Conservation (phyloP, 2,888 invertebrate species). For the Sminthurides aquaticus region DNA sequence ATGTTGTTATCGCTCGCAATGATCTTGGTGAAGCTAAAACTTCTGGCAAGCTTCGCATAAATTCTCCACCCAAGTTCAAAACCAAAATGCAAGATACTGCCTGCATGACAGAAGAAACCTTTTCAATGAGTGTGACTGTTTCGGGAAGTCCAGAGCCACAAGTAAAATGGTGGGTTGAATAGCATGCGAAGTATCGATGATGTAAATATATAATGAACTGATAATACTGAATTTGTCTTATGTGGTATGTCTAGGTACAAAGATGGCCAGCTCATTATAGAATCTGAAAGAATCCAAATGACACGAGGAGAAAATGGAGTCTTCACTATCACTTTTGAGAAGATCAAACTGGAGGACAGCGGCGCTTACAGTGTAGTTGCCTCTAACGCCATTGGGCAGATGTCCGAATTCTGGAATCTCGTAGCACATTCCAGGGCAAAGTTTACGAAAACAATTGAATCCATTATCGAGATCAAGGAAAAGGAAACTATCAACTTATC, state of each 20-base stretch:
- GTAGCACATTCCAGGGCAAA: slow-evolving; percentile 73
- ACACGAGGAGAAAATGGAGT: slow-evolving; percentile 57
- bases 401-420: slow-evolving; percentile 83
- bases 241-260: slow-evolving; percentile 56
- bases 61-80: slow-evolving; percentile 78
- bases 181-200: too few species aligned
- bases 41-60: slow-evolving; percentile 67
- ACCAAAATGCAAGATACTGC: slow-evolving; percentile 68
- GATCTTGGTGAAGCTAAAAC: slow-evolving; percentile 72
- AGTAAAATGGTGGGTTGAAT: slow-evolving; percentile 60
- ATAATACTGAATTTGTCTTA: slow-evolving; percentile 1
- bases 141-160: slow-evolving; percentile 76
- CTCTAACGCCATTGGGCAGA: slow-evolving; percentile 78
- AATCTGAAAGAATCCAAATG: slow-evolving; percentile 64
- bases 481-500: slow-evolving; percentile 67
- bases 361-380: slow-evolving; percentile 83
- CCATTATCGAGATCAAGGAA: slow-evolving; percentile 53
- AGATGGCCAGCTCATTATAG: slow-evolving; percentile 70
- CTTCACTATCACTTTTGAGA: slow-evolving; percentile 63
- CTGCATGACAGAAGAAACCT: slow-evolving; percentile 62
- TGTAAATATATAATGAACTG: slow-evolving; percentile 58
- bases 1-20: slow-evolving; percentile 71
- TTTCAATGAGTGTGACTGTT: slow-evolving; percentile 71
- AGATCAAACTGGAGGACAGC: slow-evolving; percentile 66
- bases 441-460: slow-evolving; percentile 27